Percentiles rank a stretch among this genome's conserved stretches.
Evolutionary conservation across 2,888 invertebrate genomes (phyloP).

Genomic region (Epinotia brunnichana): DNA sequence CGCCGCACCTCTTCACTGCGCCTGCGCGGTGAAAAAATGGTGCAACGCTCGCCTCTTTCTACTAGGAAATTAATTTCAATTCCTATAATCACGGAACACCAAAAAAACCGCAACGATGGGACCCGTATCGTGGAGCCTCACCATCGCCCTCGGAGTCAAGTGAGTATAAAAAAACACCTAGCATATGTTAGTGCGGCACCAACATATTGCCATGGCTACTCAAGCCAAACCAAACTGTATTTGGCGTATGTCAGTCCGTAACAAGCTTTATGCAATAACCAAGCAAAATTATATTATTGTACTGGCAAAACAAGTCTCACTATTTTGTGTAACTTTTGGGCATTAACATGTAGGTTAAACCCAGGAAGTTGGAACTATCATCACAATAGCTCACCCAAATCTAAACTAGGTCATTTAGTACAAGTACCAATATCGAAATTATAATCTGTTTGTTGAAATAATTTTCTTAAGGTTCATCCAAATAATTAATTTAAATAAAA

Average conservation of each 20-base stretch:
- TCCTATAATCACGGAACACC: constrained; percentile 85
- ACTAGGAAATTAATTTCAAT: constrained; percentile 83
- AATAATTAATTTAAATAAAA: neutral
- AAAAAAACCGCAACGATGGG: constrained; percentile 77
- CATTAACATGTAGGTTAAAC: constrained; percentile 24
- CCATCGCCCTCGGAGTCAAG: constrained; percentile 84
- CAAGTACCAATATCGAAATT: neutral
- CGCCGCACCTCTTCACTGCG: constrained; percentile 87
- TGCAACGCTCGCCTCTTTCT: constrained; percentile 81
- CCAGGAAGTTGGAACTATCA: neutral
- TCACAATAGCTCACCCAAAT: neutral
- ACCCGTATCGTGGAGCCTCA: constrained; percentile 73
- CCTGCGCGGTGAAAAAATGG: constrained; percentile 86
- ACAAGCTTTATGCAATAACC: constrained; percentile 15
- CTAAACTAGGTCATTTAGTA: constrained; percentile 19
- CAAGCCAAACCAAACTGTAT: constrained; percentile 48
- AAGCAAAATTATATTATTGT: neutral
- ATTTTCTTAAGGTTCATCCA: neutral
- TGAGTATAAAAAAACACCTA: constrained; percentile 64
- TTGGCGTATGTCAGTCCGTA: constrained; percentile 11
- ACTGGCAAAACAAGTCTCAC: neutral
- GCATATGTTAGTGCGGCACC: constrained; percentile 25
- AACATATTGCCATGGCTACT: constrained; percentile 58
- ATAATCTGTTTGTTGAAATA: neutral
- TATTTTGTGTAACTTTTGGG: neutral